phyloP scores from a whole-genome alignment of 2,888 invertebrate species.

The Volucella inanis region DNA sequence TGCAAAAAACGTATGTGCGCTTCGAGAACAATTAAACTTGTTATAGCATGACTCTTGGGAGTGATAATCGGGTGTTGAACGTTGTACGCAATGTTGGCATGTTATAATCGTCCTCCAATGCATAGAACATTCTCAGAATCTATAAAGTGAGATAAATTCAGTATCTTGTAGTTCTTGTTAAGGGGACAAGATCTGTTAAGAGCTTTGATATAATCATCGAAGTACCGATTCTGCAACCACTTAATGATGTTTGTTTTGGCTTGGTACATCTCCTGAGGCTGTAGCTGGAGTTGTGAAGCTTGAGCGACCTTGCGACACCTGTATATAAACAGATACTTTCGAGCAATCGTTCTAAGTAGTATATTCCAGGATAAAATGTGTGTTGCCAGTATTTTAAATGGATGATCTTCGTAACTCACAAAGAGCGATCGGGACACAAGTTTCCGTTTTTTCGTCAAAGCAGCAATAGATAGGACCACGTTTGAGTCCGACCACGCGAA shows the following conservation, averaged over 20 bases:
- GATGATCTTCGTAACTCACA: constrained; percentile 52
- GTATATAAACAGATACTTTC: too few relatives aligned
- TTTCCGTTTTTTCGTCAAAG: too few relatives aligned
- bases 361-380: background rate
- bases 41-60: constrained; percentile 7
- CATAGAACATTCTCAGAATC: constrained; percentile 73
- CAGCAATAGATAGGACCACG: too few relatives aligned
- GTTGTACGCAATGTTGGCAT: constrained; percentile 56
- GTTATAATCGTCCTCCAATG: constrained; percentile 72
- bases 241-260: too few relatives aligned
- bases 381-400: background rate
- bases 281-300: too few relatives aligned
- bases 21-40: constrained; percentile 10
- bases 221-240: too few relatives aligned
- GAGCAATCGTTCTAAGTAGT: background rate
- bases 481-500: too few relatives aligned
- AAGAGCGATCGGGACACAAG: too few relatives aligned
- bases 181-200: too few relatives aligned
- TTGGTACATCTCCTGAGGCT: too few relatives aligned
- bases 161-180: background rate
- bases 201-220: too few relatives aligned
- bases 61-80: constrained; percentile 34
- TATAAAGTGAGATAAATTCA: constrained; percentile 51
- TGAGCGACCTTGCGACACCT: too few relatives aligned
- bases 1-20: constrained; percentile 17